These are phyloP conservation scores for Indicator indicator DNA, from an alignment of 2,113 vertebrate genomes.

Conservation along the genomic window DNA sequence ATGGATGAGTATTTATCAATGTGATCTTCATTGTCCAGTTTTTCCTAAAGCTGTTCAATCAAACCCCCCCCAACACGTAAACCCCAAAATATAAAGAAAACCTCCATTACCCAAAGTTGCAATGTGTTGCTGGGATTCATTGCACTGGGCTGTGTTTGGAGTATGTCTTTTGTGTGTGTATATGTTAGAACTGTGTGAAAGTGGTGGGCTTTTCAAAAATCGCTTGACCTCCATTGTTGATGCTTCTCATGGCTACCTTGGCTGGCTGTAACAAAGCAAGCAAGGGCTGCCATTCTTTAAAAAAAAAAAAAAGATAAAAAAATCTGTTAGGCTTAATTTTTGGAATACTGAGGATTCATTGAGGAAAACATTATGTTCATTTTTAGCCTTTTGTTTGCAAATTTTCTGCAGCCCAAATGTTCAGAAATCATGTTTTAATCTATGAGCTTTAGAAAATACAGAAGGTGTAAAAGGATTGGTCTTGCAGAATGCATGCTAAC, in stretches of 20 bases:
- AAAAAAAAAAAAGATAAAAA: background rate
- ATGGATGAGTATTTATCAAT: slow-evolving; percentile 1
- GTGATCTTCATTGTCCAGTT: slow-evolving; percentile 13
- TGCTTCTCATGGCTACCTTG: slow-evolving; percentile 42
- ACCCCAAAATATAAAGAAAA: background rate
- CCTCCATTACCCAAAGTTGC: background rate
- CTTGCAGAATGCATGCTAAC: slow-evolving; percentile 10
- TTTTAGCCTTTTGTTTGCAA: slow-evolving; percentile 70
- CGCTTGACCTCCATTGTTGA: slow-evolving; percentile 60
- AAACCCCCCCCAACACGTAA: too few relatives aligned
- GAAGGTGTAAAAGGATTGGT: slow-evolving; percentile 49
- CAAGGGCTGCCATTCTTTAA: background rate
- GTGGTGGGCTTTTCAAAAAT: slow-evolving; percentile 65
- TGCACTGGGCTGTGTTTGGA: background rate
- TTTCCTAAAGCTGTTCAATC: background rate
- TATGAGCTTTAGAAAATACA: slow-evolving; percentile 31
- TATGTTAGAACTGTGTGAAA: background rate
- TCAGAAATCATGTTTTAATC: slow-evolving; percentile 60
- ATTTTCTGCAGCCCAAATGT: slow-evolving; percentile 68
- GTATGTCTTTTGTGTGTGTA: slow-evolving; percentile 9
- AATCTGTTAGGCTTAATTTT: slow-evolving; percentile 36
- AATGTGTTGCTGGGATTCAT: background rate
- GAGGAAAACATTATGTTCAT: slow-evolving; percentile 66
- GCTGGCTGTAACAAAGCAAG: slow-evolving; percentile 45
- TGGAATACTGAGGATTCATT: slow-evolving; percentile 48